Conservation (phyloP, 2,888 invertebrate species). For the Nymphalis c-album region DNA sequence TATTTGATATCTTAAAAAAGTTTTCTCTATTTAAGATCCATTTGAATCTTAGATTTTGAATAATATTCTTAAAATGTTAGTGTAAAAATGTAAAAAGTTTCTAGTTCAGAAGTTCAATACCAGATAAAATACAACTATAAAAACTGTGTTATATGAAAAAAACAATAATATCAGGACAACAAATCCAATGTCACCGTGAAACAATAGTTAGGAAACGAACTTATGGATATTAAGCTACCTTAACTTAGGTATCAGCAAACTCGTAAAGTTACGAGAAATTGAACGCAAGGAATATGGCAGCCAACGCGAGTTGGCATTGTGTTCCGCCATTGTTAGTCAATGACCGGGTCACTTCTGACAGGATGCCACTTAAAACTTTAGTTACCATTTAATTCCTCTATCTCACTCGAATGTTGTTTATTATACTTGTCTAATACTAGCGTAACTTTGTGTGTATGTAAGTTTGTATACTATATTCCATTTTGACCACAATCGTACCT, state of each 20-base stretch:
- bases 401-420: neutral
- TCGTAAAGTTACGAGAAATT: neutral
- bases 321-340: conserved; percentile 3
- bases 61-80: too few relatives aligned
- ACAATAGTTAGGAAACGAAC: conserved; percentile 14
- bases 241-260: conserved; percentile 11
- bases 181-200: conserved; percentile 3
- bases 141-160: conserved; percentile 8
- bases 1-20: too few relatives aligned
- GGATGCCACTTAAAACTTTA: conserved; percentile 12
- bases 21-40: too few relatives aligned
- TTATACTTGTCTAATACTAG: neutral
- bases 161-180: neutral
- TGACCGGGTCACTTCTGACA: conserved; percentile 2
- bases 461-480: too few relatives aligned
- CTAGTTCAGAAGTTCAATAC: neutral
- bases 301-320: conserved; percentile 1
- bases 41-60: too few relatives aligned
- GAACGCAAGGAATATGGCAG: conserved; percentile 3
- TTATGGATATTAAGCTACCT: conserved; percentile 8
- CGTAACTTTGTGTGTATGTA: too few relatives aligned
- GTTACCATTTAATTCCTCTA: neutral
- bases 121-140: neutral
- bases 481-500: too few relatives aligned
- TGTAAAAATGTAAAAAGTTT: neutral